Evolutionary conservation across 37 sponge, comb jelly and placozoan species (phyloP).

Genomic region (Cladorhizidae sp.): DNA sequence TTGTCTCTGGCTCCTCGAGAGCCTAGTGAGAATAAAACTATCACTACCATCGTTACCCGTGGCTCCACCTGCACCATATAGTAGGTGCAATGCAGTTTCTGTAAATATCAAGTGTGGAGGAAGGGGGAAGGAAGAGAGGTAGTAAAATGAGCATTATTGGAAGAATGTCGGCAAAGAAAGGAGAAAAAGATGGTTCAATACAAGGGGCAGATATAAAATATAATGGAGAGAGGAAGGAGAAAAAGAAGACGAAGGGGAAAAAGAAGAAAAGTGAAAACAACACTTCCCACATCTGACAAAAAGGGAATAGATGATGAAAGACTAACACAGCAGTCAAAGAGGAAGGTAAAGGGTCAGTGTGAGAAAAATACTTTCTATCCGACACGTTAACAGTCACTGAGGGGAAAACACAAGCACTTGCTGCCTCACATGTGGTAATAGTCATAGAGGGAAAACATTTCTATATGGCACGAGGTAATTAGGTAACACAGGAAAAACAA

Average conservation of each 20-base stretch:
- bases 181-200: neutral
- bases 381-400: too few relatives aligned
- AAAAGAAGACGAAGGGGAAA: neutral
- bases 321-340: too few relatives aligned
- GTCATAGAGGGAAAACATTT: too few relatives aligned
- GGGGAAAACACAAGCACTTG: too few relatives aligned
- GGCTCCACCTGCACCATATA: slow-evolving; percentile 38
- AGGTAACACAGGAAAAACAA: too few relatives aligned
- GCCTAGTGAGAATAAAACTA: slow-evolving; percentile 1
- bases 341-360: too few relatives aligned
- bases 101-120: neutral
- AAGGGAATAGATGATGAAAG: too few relatives aligned
- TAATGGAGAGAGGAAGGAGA: neutral
- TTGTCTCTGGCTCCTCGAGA: slow-evolving; percentile 21
- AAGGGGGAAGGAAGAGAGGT: neutral
- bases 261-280: neutral
- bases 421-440: too few relatives aligned
- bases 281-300: too few relatives aligned
- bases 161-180: neutral
- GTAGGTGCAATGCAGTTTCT: slow-evolving; percentile 65
- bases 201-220: neutral
- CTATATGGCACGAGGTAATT: too few relatives aligned
- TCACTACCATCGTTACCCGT: slow-evolving; percentile 31
- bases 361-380: too few relatives aligned
- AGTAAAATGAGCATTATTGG: neutral